A percentile compares a stretch with the other conserved stretches of the same genome.
phyloP scores from a whole-genome alignment of 2,888 invertebrate species.

The Drosophila ustulata region DNA sequence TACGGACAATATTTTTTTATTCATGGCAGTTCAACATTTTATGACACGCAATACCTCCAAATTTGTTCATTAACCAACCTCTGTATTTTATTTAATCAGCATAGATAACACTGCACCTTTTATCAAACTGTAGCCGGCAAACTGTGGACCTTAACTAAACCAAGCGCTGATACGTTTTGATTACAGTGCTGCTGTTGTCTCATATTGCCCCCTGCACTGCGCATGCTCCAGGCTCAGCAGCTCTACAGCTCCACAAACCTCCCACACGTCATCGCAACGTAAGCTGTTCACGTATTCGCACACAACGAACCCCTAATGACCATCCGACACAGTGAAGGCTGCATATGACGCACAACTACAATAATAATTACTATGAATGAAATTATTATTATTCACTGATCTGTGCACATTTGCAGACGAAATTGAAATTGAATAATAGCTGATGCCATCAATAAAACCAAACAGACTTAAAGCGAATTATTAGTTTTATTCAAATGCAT shows the following conservation, averaged over 20 bases:
- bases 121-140: slow-evolving; percentile 57
- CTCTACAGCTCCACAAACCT: neutral
- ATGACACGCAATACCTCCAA: slow-evolving; percentile 20
- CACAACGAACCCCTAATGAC: slow-evolving; percentile 7
- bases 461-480: slow-evolving; percentile 42
- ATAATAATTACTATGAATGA: no score
- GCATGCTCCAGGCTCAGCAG: slow-evolving; percentile 53
- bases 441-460: no score
- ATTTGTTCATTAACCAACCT: slow-evolving; percentile 26
- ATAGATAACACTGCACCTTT: slow-evolving; percentile 17
- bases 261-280: slow-evolving; percentile 10
- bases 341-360: no score
- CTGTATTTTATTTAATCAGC: slow-evolving; percentile 20
- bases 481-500: slow-evolving; percentile 74
- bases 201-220: slow-evolving; percentile 32
- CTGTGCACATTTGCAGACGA: no score
- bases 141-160: slow-evolving; percentile 56
- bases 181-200: neutral
- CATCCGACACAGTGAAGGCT: neutral
- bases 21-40: slow-evolving; percentile 23
- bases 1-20: neutral
- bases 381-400: no score
- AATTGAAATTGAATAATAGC: no score
- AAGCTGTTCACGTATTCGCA: slow-evolving; percentile 20
- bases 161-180: slow-evolving; percentile 1